Conservation (phyloP, 2,888 invertebrate species). For the Hirtodrosophila confusa region DNA sequence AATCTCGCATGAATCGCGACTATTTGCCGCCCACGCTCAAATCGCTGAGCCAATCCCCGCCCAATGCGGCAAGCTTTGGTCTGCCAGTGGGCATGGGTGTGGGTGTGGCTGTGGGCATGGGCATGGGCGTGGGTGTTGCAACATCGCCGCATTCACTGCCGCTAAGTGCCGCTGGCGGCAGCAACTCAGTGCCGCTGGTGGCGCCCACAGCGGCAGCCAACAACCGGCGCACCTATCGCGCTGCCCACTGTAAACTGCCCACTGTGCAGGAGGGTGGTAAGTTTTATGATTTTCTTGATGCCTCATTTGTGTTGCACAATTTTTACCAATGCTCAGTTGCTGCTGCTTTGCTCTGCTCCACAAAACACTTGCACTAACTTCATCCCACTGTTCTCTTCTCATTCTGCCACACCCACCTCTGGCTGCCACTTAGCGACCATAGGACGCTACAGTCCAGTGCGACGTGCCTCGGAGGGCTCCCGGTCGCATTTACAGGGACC, state of each 20-base stretch:
- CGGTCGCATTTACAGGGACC: slow-evolving; percentile 87
- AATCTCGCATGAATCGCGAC: slow-evolving; percentile 93
- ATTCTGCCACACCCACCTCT: background rate
- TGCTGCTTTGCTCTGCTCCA: too few relatives aligned
- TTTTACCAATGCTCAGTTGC: background rate
- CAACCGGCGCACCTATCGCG: slow-evolving; percentile 80
- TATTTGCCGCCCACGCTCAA: slow-evolving; percentile 89
- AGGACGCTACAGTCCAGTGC: slow-evolving; percentile 93
- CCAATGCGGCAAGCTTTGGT: slow-evolving; percentile 61
- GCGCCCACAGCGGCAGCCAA: slow-evolving; percentile 66
- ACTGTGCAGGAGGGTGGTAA: slow-evolving; percentile 92
- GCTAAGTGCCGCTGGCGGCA: slow-evolving; percentile 42
- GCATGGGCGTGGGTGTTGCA: slow-evolving; percentile 25
- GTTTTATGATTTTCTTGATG: slow-evolving; percentile 34
- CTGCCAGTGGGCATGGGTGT: slow-evolving; percentile 38
- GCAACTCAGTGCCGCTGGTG: slow-evolving; percentile 65
- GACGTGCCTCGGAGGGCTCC: slow-evolving; percentile 92
- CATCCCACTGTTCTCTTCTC: background rate
- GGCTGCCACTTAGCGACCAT: slow-evolving; percentile 60
- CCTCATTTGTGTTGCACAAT: slow-evolving; percentile 1
- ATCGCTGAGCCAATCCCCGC: slow-evolving; percentile 81
- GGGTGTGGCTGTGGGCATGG: slow-evolving; percentile 24
- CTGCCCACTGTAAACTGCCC: slow-evolving; percentile 84
- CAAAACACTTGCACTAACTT: slow-evolving; percentile 26
- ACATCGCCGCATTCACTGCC: slow-evolving; percentile 52